A percentile compares a stretch with the other conserved stretches of the same genome.
These are phyloP conservation scores for Cheilosia urbana DNA, from an alignment of 2,888 invertebrate species.

Conservation along the genomic window DNA sequence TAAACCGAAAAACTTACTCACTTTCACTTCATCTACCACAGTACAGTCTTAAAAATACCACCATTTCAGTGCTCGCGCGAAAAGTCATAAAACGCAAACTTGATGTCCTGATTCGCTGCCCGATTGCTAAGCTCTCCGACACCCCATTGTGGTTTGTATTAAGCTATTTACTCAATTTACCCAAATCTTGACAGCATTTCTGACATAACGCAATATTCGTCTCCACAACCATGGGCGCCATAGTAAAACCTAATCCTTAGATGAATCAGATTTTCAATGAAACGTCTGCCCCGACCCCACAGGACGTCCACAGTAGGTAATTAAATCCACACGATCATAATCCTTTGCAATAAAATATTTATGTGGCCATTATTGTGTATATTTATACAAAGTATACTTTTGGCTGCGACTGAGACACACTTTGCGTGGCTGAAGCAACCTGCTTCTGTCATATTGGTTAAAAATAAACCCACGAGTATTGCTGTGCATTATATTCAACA, in stretches of 20 bases:
- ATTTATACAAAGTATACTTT: conserved; percentile 9
- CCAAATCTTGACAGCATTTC: conserved; percentile 4
- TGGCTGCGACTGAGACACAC: background rate
- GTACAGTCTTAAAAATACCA: background rate
- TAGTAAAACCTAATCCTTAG: conserved; percentile 46
- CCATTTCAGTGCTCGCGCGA: conserved; percentile 19
- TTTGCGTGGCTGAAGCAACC: too few species aligned
- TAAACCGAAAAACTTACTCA: too few species aligned
- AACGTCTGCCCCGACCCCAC: background rate
- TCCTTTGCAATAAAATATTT: conserved; percentile 58
- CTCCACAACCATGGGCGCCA: conserved; percentile 25
- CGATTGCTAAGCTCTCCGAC: background rate
- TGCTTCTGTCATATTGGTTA: too few species aligned
- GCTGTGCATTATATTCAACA: too few species aligned
- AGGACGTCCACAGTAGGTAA: conserved; percentile 31
- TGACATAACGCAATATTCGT: background rate
- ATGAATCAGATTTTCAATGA: conserved; percentile 36
- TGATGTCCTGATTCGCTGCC: conserved; percentile 9
- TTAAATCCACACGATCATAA: conserved; percentile 57
- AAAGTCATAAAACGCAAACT: conserved; percentile 32
- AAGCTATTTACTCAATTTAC: conserved; percentile 9
- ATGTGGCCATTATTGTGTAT: conserved; percentile 18
- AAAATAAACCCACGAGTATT: too few species aligned
- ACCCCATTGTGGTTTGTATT: conserved; percentile 34
- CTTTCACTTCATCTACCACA: background rate